Percentiles rank a stretch among this genome's conserved stretches.
Evolutionary conservation across 2,113 vertebrate genomes (phyloP).

Genomic region (Todiramphus saurophagus): DNA sequence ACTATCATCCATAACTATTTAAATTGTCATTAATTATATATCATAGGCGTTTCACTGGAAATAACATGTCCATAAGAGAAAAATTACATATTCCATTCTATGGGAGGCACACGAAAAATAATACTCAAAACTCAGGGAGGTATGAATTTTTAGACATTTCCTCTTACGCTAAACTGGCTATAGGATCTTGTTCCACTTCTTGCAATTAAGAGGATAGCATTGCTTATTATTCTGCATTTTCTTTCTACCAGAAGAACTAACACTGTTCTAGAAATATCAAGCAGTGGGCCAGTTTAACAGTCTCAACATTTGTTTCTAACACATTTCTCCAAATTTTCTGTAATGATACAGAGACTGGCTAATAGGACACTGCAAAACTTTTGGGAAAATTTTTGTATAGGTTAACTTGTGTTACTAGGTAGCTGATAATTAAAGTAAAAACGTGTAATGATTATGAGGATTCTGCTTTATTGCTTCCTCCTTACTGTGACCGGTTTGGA

Average conservation of each 20-base stretch:
- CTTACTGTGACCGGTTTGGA: conserved; percentile 17
- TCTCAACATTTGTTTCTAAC: conserved; percentile 48
- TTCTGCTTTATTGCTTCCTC: conserved; percentile 47
- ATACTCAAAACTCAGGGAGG: conserved; percentile 79
- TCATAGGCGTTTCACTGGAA: conserved; percentile 78
- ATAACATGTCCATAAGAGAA: conserved; percentile 79
- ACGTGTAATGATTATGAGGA: not conserved
- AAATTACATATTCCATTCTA: conserved; percentile 78
- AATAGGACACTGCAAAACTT: conserved; percentile 55
- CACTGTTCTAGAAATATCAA: conserved; percentile 59
- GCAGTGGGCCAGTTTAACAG: conserved; percentile 62
- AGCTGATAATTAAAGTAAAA: conserved; percentile 12
- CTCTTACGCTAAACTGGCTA: conserved; percentile 77
- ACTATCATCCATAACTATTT: conserved; percentile 74
- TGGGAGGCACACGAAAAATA: conserved; percentile 78
- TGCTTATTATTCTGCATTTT: conserved; percentile 75
- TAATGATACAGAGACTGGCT: conserved; percentile 47
- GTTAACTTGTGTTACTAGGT: conserved; percentile 40
- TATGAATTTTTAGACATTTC: conserved; percentile 79
- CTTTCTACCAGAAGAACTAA: conserved; percentile 73
- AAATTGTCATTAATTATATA: conserved; percentile 79
- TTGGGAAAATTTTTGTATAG: not conserved
- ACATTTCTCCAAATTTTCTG: conserved; percentile 36
- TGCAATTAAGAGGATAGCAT: conserved; percentile 76
- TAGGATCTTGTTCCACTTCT: conserved; percentile 78